Base-by-base conservation (phyloP, 2,113 vertebrate species). In the Crotalus horridus region DNA sequence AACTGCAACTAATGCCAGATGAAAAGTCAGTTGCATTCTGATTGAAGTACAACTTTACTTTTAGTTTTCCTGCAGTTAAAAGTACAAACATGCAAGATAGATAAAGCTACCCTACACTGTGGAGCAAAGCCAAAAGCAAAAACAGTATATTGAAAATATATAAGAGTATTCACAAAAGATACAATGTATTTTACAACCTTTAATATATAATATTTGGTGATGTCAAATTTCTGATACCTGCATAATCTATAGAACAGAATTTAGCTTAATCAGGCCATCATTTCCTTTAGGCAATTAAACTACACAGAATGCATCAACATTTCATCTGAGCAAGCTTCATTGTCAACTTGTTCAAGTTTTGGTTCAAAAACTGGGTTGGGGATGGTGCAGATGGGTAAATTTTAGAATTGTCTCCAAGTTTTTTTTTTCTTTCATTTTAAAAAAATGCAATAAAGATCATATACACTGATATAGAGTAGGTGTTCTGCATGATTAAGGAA, bases 101-200 rank as follows among this genome's bases (percentile, higher is more conserved):
- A 95, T 94, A 93, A 2, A 92, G 88, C 95, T 96, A 96, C 96
- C 96, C 96, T 94, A 91, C 97, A 96, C 95, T 96, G 96, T 89
- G 94, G 96, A 97, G 97, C 95, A 97, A 95, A 93, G 74, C 94
- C 95, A 96, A 95, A 96, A 96, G 95, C 94, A 96, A 29, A 91
- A 93, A 81, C 89, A 94, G 91, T 64, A 90, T 90, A 90, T 90
- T 96, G 91, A 88, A 55, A 97, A 90, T 98, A 96, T 96, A 98
- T 91, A 97, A 96, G 95, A 95, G 85, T 97, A 98, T 97, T 97
- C 97, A 98, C 97, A 98, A 96, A 98, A 96, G 96, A 95, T 97
- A 98, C 88, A 97, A 88, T 94, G 88, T 95, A 95, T 95, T 96
- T 96, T 96, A 97, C 93, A 96, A 56, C 95, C 95, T 97, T 97